Evolutionary conservation across 2,797 vertebrate genomes (phyloP).

Genomic region (Danionella dracula): DNA sequence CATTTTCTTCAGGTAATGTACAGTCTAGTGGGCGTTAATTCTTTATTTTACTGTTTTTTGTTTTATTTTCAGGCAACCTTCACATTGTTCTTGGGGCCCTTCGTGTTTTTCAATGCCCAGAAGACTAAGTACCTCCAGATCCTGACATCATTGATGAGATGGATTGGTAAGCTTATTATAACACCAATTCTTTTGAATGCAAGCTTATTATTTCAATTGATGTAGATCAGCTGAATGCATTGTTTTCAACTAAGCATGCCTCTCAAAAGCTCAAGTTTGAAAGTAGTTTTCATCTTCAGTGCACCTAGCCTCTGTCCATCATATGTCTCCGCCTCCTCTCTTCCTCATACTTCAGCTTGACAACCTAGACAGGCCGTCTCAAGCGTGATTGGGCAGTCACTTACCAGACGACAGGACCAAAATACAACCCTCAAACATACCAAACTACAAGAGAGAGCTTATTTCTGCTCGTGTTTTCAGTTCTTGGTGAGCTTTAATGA

Average conservation of each 20-base stretch:
- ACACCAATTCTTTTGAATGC: no score
- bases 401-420: slow-evolving; percentile 50
- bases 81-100: slow-evolving; percentile 83
- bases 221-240: no score
- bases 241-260: no score
- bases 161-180: slow-evolving; percentile 82
- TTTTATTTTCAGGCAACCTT: slow-evolving; percentile 73
- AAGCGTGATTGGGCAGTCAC: slow-evolving; percentile 60
- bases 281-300: not conserved
- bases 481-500: not conserved
- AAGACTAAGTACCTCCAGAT: slow-evolving; percentile 98
- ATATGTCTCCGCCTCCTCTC: slow-evolving; percentile 58
- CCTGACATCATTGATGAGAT: slow-evolving; percentile 92
- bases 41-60: no score
- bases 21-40: no score
- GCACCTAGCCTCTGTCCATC: slow-evolving; percentile 56
- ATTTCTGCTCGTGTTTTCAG: not conserved
- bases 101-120: slow-evolving; percentile 94
- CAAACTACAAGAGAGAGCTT: not conserved
- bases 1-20: no score
- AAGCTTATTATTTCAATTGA: no score
- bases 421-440: slow-evolving; percentile 59
- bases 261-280: no score
- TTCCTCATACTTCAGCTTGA: slow-evolving; percentile 64
- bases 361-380: slow-evolving; percentile 58